Conservation (phyloP, 2,888 invertebrate species). For the Drosophila greeni region DNA sequence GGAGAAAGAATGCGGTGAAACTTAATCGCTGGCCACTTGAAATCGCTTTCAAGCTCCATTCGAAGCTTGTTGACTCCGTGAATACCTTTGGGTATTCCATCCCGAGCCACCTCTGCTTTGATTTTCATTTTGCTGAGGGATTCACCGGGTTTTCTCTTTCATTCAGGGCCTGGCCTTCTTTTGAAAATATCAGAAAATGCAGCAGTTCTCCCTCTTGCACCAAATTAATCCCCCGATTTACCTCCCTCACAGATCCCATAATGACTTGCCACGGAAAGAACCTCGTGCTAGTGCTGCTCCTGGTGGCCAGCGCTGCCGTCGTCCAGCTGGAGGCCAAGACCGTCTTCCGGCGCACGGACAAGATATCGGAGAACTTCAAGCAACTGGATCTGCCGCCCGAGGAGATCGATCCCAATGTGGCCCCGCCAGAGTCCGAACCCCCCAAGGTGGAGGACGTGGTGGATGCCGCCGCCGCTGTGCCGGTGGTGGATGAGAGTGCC, state of each 20-base stretch:
- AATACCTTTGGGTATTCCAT: constrained; percentile 45
- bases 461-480: constrained; percentile 18
- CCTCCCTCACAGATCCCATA: constrained; percentile 36
- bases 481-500: constrained; percentile 46
- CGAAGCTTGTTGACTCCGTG: constrained; percentile 54
- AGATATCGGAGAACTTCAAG: constrained; percentile 75
- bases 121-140: not conserved
- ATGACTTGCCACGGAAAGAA: constrained; percentile 45
- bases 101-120: constrained; percentile 1
- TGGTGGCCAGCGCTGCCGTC: constrained; percentile 52
- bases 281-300: constrained; percentile 48
- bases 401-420: constrained; percentile 78
- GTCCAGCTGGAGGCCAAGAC: constrained; percentile 57
- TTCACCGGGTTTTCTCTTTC: not conserved
- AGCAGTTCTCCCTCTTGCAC: not conserved
- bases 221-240: not conserved
- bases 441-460: constrained; percentile 35
- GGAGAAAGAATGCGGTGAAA: constrained; percentile 53
- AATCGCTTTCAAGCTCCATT: too few species aligned
- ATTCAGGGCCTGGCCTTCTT: too few species aligned
- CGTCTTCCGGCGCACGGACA: constrained; percentile 71
- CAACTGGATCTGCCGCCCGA: constrained; percentile 74
- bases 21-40: constrained; percentile 63
- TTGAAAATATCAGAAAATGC: not conserved
- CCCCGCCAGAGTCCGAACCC: constrained; percentile 66